Conservation (phyloP, 2,888 invertebrate species). For the Alitta virens region DNA sequence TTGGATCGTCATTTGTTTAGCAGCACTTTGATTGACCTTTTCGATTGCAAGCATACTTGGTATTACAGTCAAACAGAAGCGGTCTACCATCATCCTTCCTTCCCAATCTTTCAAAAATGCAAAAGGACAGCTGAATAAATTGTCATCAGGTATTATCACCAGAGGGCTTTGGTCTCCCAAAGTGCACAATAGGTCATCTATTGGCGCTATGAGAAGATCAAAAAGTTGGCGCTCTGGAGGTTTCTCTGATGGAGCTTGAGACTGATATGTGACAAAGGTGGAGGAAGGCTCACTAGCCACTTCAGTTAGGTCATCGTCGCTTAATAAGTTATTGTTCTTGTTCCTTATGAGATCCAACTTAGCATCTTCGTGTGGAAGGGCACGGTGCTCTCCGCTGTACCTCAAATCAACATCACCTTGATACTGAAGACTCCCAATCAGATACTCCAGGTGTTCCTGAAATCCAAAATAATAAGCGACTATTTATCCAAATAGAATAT, state of each 20-base stretch:
- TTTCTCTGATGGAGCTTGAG: conserved; percentile 21
- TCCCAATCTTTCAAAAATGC: conserved; percentile 40
- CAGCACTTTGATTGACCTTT: conserved; percentile 40
- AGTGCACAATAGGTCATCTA: conserved; percentile 43
- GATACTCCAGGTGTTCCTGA: no score
- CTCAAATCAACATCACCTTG: neutral
- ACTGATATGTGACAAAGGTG: neutral
- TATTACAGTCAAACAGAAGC: conserved; percentile 41
- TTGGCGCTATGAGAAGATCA: conserved; percentile 43
- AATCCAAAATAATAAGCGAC: no score
- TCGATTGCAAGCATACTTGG: conserved; percentile 45
- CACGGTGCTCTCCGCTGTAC: conserved; percentile 40
- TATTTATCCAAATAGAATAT: no score
- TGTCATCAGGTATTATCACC: conserved; percentile 48
- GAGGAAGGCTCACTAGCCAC: neutral
- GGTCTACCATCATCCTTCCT: conserved; percentile 16
- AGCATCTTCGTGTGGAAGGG: conserved; percentile 34
- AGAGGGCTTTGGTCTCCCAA: conserved; percentile 37
- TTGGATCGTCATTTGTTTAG: conserved; percentile 33
- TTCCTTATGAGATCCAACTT: conserved; percentile 1
- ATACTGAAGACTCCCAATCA: conserved; percentile 10
- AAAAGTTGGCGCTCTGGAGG: conserved; percentile 38
- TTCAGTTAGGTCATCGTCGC: neutral
- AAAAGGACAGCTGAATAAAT: conserved; percentile 46
- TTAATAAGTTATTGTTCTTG: conserved; percentile 4